phyloP scores from a whole-genome alignment of 2,888 invertebrate genomes.

The Machimus rusticus region DNA sequence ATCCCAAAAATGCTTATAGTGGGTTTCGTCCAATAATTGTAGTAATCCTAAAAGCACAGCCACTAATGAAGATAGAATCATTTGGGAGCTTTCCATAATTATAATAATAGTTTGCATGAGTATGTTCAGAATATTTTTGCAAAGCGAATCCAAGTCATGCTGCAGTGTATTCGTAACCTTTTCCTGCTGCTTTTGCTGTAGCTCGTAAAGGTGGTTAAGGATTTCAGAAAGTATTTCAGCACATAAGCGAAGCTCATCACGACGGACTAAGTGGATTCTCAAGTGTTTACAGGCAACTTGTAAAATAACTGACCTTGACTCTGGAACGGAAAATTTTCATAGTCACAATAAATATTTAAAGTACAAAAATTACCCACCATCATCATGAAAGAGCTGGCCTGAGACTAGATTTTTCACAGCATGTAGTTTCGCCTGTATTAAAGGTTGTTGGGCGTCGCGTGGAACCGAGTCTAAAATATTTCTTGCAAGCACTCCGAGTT shows the following conservation, averaged over 20 bases:
- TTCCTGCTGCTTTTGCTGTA: slow-evolving; percentile 64
- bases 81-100: slow-evolving; percentile 78
- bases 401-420: slow-evolving; percentile 83
- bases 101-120: slow-evolving; percentile 85
- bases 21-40: slow-evolving; percentile 85
- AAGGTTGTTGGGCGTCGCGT: slow-evolving; percentile 66
- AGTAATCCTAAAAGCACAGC: slow-evolving; percentile 86
- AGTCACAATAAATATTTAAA: background rate
- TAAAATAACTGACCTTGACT: slow-evolving; percentile 83
- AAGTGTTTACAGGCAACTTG: slow-evolving; percentile 86
- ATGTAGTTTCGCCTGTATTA: slow-evolving; percentile 82
- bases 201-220: slow-evolving; percentile 68
- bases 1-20: slow-evolving; percentile 87
- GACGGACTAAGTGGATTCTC: slow-evolving; percentile 79
- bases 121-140: slow-evolving; percentile 81
- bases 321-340: slow-evolving; percentile 62
- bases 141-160: slow-evolving; percentile 84
- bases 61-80: slow-evolving; percentile 77
- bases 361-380: slow-evolving; percentile 63
- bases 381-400: slow-evolving; percentile 76
- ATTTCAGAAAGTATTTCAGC: slow-evolving; percentile 89
- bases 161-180: slow-evolving; percentile 66
- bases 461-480: slow-evolving; percentile 80
- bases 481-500: slow-evolving; percentile 79
- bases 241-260: slow-evolving; percentile 83